Base-by-base conservation (phyloP, 2,113 vertebrate species). In the Perca schrenkii region DNA sequence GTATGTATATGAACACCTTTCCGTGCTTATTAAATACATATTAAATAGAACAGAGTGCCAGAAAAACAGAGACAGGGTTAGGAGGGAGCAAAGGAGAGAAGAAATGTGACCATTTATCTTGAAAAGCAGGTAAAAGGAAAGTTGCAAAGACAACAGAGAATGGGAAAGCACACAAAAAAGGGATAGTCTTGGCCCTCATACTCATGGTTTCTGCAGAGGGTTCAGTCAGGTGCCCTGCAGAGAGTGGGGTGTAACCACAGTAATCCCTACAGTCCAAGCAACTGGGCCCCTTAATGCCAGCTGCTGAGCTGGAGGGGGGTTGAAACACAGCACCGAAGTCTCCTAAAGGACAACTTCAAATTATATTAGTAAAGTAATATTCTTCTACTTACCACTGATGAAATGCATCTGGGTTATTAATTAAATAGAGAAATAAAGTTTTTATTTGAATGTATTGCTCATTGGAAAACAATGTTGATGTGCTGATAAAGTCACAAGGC, bases 201-300 rank as follows among this genome's bases (percentile, higher is more conserved):
- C 19, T 63, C 21, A 50, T 57, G n/a, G 34, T 10, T 56, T 60
- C 40, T 58, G 16, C 13, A 31, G 21, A 69, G 56, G 58, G 61
- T 72, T 82, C 61, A 75, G 81, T 65, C 60, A 79, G 73, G 54
- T 76, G 62, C 31, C 62, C 63, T 61, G 54, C 76, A 76, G 67
- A 72, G 66, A 83, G 62, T 28, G 47, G 69, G 58, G 53, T 58
- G 57, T 28, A 61, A 56, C 40, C 53, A 61, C 22, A 56, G 67
- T 82, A 75, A 85, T 81, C 71, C 68, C 43, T 46, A 57, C 50
- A 76, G 65, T 64, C 47, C 47, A 19, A 64, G 28, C 58, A 54
- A 2, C 31, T 58, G 67, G 54, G 73, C 61, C 54, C 66, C 75
- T 81, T 77, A 86, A 77, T 79, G 53, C 69, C 16, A 91, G 25